A percentile compares a stretch with the other conserved stretches of the same genome.
Evolutionary conservation across 2,888 invertebrate species (phyloP).

Genomic region (Nezara viridula): DNA sequence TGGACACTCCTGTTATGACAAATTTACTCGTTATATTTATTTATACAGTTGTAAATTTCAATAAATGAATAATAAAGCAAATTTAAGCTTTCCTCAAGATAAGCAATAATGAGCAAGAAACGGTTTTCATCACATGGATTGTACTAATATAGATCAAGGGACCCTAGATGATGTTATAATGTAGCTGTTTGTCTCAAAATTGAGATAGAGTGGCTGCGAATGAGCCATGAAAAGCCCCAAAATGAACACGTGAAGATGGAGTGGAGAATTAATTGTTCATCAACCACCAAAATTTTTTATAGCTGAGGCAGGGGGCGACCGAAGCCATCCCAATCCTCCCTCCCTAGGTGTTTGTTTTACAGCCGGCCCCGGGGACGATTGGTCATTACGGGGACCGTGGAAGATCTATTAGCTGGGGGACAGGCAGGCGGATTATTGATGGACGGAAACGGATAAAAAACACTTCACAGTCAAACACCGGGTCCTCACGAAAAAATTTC

Average conservation of each 20-base stretch:
- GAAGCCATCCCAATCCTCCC: background rate
- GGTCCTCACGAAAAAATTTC: conserved; percentile 20
- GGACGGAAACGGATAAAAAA: conserved; percentile 29
- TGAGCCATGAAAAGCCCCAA: background rate
- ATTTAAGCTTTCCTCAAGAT: too few relatives aligned
- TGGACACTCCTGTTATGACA: too few relatives aligned
- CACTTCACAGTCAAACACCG: background rate
- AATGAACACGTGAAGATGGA: background rate
- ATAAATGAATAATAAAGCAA: too few relatives aligned
- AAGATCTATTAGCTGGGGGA: conserved; percentile 8
- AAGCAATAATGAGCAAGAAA: too few relatives aligned
- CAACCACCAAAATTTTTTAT: background rate
- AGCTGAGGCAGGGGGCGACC: background rate
- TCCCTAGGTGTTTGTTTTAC: conserved; percentile 18
- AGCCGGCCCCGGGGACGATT: conserved; percentile 5
- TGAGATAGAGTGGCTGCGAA: background rate
- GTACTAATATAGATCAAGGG: background rate
- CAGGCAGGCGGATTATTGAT: conserved; percentile 26
- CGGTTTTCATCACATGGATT: too few relatives aligned
- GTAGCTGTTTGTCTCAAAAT: background rate
- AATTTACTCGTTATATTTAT: too few relatives aligned
- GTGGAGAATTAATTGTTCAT: conserved; percentile 4
- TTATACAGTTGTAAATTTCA: too few relatives aligned
- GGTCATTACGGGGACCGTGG: conserved; percentile 18
- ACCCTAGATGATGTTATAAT: background rate